phyloP scores from a whole-genome alignment of 2,113 vertebrate species.

The Vicugna pacos region DNA sequence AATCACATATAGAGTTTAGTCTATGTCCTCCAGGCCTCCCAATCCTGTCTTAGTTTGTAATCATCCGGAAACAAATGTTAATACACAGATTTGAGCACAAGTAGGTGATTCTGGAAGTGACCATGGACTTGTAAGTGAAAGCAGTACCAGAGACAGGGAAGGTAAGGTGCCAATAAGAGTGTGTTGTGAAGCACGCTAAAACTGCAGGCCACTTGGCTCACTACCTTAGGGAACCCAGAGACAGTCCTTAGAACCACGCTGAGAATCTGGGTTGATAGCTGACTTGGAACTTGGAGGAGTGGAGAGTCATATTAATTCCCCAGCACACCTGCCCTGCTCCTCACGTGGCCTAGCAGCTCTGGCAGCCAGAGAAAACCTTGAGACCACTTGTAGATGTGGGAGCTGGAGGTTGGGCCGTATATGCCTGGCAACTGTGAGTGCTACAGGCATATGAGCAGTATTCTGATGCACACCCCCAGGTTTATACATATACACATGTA shows the following conservation, averaged over 20 bases:
- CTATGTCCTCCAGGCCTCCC: not conserved
- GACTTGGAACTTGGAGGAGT: not conserved
- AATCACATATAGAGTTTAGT: not conserved
- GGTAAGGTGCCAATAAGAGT: not conserved
- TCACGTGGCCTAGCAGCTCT: not conserved
- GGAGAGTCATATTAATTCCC: not conserved
- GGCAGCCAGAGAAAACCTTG: not conserved
- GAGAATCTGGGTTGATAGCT: not conserved
- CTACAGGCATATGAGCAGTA: not conserved
- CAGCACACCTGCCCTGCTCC: not conserved
- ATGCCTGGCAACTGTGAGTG: not conserved
- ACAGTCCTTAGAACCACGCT: not conserved
- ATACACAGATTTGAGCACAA: not conserved
- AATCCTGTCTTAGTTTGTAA: not conserved
- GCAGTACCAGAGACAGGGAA: not conserved
- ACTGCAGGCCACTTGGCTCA: not conserved
- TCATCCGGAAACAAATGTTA: not conserved
- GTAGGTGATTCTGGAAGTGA: not conserved
- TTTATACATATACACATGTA: not conserved
- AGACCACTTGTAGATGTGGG: not conserved
- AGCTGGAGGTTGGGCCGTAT: not conserved
- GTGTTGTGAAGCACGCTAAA: not conserved
- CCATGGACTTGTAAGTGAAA: not conserved
- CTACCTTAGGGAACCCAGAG: not conserved
- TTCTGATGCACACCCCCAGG: not conserved